A percentile compares a stretch with the other conserved stretches of the same genome.
Conservation (phyloP, 37 sponge, comb jelly and placozoan species). For the Mnemiopsis leidyi region DNA sequence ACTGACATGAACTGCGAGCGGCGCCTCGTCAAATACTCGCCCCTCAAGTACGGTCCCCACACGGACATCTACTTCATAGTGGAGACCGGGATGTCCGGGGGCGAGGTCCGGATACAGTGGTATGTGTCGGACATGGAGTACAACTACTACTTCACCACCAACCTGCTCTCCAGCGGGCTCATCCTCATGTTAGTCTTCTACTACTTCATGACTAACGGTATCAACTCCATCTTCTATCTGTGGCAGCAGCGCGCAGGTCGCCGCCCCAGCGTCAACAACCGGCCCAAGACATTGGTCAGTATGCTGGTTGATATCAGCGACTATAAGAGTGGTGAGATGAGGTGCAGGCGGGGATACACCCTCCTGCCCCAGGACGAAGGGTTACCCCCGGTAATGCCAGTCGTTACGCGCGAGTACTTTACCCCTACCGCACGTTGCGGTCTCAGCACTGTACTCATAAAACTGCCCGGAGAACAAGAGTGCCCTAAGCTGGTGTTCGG, state of each 20-base stretch:
- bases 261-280: not conserved
- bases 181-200: not conserved
- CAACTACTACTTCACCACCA: conserved; percentile 22
- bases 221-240: not conserved
- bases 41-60: not conserved
- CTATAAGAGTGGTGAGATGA: not conserved
- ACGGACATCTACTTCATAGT: not conserved
- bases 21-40: not conserved
- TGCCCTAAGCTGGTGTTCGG: not conserved
- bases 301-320: not conserved
- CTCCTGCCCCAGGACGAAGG: not conserved
- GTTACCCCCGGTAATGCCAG: not conserved
- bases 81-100: not conserved
- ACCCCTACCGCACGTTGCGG: not conserved
- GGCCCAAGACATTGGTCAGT: conserved; percentile 2
- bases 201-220: not conserved
- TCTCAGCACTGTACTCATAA: conserved; percentile 14
- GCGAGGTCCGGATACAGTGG: conserved; percentile 1
- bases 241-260: conserved; percentile 17
- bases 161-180: not conserved
- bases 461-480: not conserved
- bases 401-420: not conserved
- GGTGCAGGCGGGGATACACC: not conserved
- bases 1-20: not conserved
- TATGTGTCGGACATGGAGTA: not conserved